Evolutionary conservation across 2,113 vertebrate species (phyloP).

Genomic region (Gopherus evgoodei): DNA sequence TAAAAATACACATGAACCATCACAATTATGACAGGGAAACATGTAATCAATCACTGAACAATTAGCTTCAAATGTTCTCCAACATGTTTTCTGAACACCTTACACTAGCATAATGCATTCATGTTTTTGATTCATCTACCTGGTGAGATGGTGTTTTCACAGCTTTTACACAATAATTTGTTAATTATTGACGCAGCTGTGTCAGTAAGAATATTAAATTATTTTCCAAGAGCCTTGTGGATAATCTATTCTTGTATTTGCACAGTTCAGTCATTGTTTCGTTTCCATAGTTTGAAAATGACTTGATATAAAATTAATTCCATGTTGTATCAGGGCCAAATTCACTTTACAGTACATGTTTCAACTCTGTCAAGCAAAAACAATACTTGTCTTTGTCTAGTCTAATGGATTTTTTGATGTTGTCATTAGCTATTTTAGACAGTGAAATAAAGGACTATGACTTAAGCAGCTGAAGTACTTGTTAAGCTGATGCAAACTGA

Average conservation of each 20-base stretch:
- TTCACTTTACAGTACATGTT: not conserved
- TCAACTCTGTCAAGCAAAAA: conserved; percentile 1
- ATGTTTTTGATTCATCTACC: not conserved
- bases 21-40: not conserved
- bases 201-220: not conserved
- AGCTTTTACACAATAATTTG: not conserved
- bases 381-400: not conserved
- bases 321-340: not conserved
- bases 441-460: not conserved
- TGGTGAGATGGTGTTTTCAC: conserved; percentile 11
- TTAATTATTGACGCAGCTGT: not conserved
- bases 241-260: not conserved
- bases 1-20: not conserved
- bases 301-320: not conserved
- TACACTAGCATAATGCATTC: not conserved
- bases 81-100: not conserved
- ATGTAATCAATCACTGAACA: not conserved
- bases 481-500: not conserved
- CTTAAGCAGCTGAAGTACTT: not conserved
- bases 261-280: not conserved
- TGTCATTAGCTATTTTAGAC: not conserved
- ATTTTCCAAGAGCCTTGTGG: conserved; percentile 2
- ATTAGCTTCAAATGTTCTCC: not conserved
- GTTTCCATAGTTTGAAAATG: not conserved
- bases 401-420: not conserved